These are phyloP conservation scores for Urocitellus parryii DNA, from an alignment of 2,113 vertebrate species.

Conservation along the genomic window DNA sequence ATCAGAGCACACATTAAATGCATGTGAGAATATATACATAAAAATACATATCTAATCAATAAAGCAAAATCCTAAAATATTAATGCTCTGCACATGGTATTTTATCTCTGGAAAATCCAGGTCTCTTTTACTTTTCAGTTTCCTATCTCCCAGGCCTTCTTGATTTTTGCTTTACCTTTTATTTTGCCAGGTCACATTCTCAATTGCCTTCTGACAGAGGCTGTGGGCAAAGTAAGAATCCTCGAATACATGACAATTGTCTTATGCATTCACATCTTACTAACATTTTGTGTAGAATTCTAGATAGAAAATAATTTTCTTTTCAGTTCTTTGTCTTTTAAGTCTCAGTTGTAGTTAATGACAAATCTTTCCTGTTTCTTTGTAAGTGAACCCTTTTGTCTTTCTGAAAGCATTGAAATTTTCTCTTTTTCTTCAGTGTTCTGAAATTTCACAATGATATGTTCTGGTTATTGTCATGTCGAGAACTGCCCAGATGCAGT, in stretches of 20 bases:
- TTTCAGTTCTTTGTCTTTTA: background rate
- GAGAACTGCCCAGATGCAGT: background rate
- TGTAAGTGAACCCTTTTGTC: slow-evolving; percentile 1
- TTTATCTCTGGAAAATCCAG: background rate
- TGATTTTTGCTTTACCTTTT: background rate
- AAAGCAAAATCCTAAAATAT: background rate
- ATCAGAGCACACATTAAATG: background rate
- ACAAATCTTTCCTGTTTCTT: background rate
- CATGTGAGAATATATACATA: background rate
- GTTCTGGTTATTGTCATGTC: background rate
- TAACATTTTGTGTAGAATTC: background rate
- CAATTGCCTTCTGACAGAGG: background rate
- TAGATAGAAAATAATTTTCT: background rate
- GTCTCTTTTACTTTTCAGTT: background rate
- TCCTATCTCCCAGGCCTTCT: background rate
- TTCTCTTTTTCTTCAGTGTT: slow-evolving; percentile 1
- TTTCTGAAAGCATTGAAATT: slow-evolving; percentile 14
- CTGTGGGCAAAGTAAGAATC: background rate
- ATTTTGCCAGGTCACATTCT: background rate
- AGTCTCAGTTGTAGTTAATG: background rate
- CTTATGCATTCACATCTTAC: background rate
- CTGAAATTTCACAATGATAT: background rate
- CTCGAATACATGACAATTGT: background rate
- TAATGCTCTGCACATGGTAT: background rate
- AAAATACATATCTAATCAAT: background rate